These are phyloP conservation scores for Cotesia chilonis DNA, from an alignment of 1,140 invertebrate genomes.

Conservation along the genomic window DNA sequence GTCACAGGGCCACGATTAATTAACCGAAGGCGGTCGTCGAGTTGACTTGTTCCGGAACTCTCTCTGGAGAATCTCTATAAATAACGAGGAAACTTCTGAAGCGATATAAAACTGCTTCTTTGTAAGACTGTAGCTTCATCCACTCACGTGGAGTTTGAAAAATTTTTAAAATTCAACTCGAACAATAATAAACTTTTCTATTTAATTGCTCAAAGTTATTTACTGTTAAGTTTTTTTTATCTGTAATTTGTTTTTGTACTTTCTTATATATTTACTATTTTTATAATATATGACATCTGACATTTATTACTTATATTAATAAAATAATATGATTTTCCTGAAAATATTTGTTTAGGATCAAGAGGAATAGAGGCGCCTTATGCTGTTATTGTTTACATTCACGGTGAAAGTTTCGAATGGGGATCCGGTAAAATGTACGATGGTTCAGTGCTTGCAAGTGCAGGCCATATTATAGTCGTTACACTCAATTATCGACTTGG, in stretches of 20 bases:
- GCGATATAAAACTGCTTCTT: constrained; percentile 31
- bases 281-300: neutral
- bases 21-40: constrained; percentile 35
- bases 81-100: constrained; percentile 37
- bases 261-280: neutral
- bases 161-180: constrained; percentile 16
- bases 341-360: constrained; percentile 68
- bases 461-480: constrained; percentile 88
- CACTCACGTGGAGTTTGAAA: constrained; percentile 2
- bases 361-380: constrained; percentile 80
- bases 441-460: constrained; percentile 85
- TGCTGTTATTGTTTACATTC: constrained; percentile 83
- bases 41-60: constrained; percentile 37
- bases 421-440: constrained; percentile 87
- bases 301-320: neutral
- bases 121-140: constrained; percentile 1
- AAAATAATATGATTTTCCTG: constrained; percentile 19
- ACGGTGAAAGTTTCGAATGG: constrained; percentile 87
- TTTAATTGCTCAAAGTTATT: neutral
- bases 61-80: constrained; percentile 35
- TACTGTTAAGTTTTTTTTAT: neutral
- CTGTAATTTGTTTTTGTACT: neutral
- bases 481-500: constrained; percentile 90
- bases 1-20: constrained; percentile 36
- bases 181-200: neutral